These are phyloP conservation scores for Gonioctena quinquepunctata DNA, from an alignment of 1,140 invertebrate genomes.

Conservation along the genomic window DNA sequence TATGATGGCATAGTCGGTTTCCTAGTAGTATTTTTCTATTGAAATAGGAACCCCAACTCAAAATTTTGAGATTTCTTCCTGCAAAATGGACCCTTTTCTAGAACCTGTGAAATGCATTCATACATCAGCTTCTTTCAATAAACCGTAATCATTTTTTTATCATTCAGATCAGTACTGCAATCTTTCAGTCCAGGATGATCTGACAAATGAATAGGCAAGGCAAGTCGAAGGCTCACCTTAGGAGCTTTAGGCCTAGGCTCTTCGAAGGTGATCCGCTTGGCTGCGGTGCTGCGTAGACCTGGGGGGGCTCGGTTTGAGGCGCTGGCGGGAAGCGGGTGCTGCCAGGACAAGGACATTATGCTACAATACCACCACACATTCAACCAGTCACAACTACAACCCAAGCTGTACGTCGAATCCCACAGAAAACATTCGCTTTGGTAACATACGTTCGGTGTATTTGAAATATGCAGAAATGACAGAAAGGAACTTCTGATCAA, in stretches of 20 bases:
- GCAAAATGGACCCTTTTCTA: too few species aligned
- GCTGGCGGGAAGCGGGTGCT: conserved; percentile 49
- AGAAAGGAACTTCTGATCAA: too few species aligned
- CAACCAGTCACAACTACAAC: conserved; percentile 25
- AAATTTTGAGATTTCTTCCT: too few species aligned
- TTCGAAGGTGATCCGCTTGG: conserved; percentile 58
- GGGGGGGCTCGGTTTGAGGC: conserved; percentile 28
- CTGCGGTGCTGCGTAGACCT: conserved; percentile 51
- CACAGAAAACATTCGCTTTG: conserved; percentile 13
- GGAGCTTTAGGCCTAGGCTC: conserved; percentile 45
- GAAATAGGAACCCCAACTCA: too few species aligned
- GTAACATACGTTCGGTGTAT: too few species aligned
- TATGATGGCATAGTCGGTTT: too few species aligned
- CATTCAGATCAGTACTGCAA: too few species aligned
- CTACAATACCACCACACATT: conserved; percentile 51
- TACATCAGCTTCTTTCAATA: too few species aligned
- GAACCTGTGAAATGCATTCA: too few species aligned
- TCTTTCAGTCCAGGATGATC: neutral
- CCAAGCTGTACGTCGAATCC: conserved; percentile 10
- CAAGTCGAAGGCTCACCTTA: conserved; percentile 52
- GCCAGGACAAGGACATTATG: conserved; percentile 52
- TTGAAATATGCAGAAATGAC: too few species aligned
- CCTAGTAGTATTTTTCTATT: too few species aligned
- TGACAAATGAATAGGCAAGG: conserved; percentile 26
- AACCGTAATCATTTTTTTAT: too few species aligned